These are phyloP conservation scores for Galemys pyrenaicus DNA, from an alignment of 2,113 vertebrate species.

Conservation along the genomic window DNA sequence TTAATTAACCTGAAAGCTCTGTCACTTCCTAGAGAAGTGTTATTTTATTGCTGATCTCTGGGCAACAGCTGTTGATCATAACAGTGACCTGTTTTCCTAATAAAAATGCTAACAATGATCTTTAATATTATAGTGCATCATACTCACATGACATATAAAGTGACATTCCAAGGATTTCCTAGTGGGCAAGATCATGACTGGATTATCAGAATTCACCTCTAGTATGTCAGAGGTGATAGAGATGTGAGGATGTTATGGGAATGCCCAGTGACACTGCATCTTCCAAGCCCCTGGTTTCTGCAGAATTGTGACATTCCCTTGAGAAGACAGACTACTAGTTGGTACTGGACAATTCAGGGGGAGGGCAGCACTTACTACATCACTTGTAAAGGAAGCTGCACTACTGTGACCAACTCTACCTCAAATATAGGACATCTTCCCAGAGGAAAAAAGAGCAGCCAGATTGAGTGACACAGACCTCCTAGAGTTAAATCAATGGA, in stretches of 20 bases:
- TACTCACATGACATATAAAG: not conserved
- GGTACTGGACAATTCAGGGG: not conserved
- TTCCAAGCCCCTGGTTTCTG: not conserved
- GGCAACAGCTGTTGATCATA: not conserved
- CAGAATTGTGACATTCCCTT: not conserved
- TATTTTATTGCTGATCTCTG: not conserved
- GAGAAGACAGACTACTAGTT: not conserved
- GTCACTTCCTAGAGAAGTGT: not conserved
- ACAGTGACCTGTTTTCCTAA: not conserved
- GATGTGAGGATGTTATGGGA: not conserved
- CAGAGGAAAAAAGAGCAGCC: not conserved
- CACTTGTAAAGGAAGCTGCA: not conserved
- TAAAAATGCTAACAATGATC: not conserved
- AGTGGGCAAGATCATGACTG: not conserved
- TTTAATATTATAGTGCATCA: not conserved
- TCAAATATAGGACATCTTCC: not conserved
- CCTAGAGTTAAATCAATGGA: not conserved
- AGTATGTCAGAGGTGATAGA: not conserved
- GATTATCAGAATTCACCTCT: not conserved
- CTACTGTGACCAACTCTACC: not conserved
- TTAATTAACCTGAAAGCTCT: not conserved
- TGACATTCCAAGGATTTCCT: not conserved
- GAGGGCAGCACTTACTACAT: not conserved
- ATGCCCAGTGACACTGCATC: fast-evolving
- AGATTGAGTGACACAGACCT: not conserved